phyloP scores from a whole-genome alignment of 2,888 invertebrate species.

The Drosophila merina region DNA sequence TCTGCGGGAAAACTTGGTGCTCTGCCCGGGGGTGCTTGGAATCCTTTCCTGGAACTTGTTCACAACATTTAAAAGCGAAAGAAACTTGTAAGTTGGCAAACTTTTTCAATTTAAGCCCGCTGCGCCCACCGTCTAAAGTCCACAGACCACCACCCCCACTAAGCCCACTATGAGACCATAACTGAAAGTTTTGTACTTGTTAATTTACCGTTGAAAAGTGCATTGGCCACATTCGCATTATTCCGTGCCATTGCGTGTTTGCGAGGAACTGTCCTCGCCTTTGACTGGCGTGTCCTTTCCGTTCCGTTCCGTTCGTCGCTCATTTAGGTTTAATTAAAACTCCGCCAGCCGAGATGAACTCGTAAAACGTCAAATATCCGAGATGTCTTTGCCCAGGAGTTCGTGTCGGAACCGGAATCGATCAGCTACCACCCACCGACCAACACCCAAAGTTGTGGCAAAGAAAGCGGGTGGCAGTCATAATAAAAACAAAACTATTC shows the following conservation, averaged over 20 bases:
- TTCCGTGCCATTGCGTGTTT: conserved; percentile 62
- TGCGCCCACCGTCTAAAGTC: conserved; percentile 11
- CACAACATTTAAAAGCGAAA: conserved; percentile 38
- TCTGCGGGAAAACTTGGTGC: conserved; percentile 37
- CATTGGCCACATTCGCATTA: conserved; percentile 68
- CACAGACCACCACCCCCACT: not conserved
- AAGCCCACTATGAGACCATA: conserved; percentile 8
- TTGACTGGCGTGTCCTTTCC: conserved; percentile 5
- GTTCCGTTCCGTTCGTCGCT: not conserved
- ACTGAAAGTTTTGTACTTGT: conserved; percentile 48
- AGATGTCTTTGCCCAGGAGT: not conserved
- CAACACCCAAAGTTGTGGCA: not conserved
- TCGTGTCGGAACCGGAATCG: not conserved
- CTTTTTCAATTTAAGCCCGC: conserved; percentile 72
- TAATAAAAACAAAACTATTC: conserved; percentile 75
- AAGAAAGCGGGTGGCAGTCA: conserved; percentile 60
- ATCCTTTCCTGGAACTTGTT: conserved; percentile 55
- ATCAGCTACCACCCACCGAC: not conserved
- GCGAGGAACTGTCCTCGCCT: conserved; percentile 44
- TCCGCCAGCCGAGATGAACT: conserved; percentile 28
- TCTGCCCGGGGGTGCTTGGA: conserved; percentile 57
- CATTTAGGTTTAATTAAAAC: conserved; percentile 56
- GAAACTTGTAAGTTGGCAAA: conserved; percentile 71
- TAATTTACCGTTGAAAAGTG: conserved; percentile 70
- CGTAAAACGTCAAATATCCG: conserved; percentile 1